Evolutionary conservation across 64 coral and sea anemone genomes (phyloP).

Genomic region (Actinia equina): DNA sequence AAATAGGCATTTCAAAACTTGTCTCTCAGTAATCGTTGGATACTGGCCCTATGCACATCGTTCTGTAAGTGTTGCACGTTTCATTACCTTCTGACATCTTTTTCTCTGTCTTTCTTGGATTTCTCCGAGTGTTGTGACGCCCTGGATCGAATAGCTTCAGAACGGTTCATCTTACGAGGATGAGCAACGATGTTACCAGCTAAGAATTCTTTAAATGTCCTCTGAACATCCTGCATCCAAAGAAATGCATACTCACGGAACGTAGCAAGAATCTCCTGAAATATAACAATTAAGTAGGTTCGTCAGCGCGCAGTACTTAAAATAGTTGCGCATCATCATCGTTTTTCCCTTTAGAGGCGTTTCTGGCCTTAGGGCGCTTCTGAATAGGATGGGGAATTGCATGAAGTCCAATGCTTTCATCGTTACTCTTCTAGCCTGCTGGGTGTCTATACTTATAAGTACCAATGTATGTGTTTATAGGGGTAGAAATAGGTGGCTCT

Average conservation of each 20-base stretch:
- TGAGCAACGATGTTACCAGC: conserved; percentile 93
- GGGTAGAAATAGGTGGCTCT: no score
- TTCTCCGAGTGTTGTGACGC: conserved; percentile 76
- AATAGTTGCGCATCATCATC: no score
- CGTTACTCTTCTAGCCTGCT: no score
- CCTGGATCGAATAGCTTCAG: conserved; percentile 75
- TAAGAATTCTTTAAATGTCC: conserved; percentile 94
- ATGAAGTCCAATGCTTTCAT: no score
- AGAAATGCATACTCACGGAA: conserved; percentile 98
- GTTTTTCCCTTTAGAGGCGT: no score
- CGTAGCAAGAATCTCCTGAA: conserved; percentile 77
- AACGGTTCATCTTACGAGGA: conserved; percentile 87
- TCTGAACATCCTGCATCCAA: conserved; percentile 96
- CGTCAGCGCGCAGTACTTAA: no score
- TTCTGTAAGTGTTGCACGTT: neutral
- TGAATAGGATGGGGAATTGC: no score
- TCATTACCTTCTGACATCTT: conserved; percentile 66
- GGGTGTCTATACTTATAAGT: no score
- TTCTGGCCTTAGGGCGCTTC: no score
- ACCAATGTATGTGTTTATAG: no score
- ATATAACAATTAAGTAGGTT: neutral
- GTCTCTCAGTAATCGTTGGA: no score
- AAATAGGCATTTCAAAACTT: neutral
- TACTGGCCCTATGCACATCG: no score
- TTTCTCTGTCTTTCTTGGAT: conserved; percentile 86